phyloP scores from a whole-genome alignment of 2,888 invertebrate species.

The Drosophila recens region DNA sequence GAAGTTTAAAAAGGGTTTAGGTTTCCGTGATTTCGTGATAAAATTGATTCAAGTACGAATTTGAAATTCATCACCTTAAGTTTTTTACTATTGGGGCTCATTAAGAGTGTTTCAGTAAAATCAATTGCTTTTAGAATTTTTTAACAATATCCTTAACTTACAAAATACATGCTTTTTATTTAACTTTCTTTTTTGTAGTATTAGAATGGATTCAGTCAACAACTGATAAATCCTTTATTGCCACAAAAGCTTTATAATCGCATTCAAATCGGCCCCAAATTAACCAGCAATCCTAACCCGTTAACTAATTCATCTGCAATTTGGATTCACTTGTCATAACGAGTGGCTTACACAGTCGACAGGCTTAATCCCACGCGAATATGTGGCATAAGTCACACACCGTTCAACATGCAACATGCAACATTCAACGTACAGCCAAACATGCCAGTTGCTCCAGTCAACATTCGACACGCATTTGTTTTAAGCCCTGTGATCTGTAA shows the following conservation, averaged over 20 bases:
- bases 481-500: slow-evolving; percentile 56
- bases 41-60: too few relatives aligned
- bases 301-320: not conserved
- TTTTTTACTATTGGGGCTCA: too few relatives aligned
- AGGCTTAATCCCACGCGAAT: slow-evolving; percentile 37
- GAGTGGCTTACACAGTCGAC: slow-evolving; percentile 30
- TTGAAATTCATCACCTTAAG: too few relatives aligned
- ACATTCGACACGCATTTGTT: slow-evolving; percentile 43
- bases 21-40: too few relatives aligned
- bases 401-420: slow-evolving; percentile 3
- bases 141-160: too few relatives aligned
- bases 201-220: not conserved
- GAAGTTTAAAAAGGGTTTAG: too few relatives aligned
- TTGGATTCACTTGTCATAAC: not conserved
- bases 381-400: slow-evolving; percentile 26
- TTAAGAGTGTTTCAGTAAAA: too few relatives aligned
- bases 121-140: too few relatives aligned
- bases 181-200: not conserved
- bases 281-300: not conserved
- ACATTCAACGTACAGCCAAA: not conserved
- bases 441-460: slow-evolving; percentile 15
- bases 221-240: not conserved
- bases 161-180: too few relatives aligned
- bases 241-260: slow-evolving; percentile 9
- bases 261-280: not conserved